Evolutionary conservation across 1,140 invertebrate genomes (phyloP), one percentile per base, ranked within the genome.

Genomic region (Whitmania pigra): DNA sequence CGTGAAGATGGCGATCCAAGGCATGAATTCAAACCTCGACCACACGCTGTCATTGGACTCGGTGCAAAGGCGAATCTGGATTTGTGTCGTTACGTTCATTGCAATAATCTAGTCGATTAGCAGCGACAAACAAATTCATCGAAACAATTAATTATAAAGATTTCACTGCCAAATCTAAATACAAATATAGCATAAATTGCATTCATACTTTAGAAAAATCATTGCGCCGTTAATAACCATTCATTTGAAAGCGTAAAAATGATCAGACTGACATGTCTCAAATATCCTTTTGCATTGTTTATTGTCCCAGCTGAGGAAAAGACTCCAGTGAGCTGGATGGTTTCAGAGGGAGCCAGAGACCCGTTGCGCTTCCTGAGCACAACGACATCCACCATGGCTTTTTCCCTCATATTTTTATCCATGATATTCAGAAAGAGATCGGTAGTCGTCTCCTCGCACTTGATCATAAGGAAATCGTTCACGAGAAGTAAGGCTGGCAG

Each of bases 241-340:
- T 31, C 25, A 43, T 22, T 29, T 22, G 36, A 29, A 31, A 68
- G 20, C 67, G n/a, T 7, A 9, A 36, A n/a, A 43, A 40, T 29
- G 3, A 15, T 2, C 40, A 9, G 15, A 70, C 69, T 70, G 40
- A 70, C 69, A 17, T 49, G 69, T 22, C 53, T 36, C 22, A 70
- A 49, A 49, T 53, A 70, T 25, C 69, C 69, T 53, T 70, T 70
- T 20, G 69, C 69, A 49, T 54, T 49, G 6, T 70, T 49, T 36
- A 70, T 53, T 54, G 69, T 70, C n/a, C 69, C 69, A 22, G 53
- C 43, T 25, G 69, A 54, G 22, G 69, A 70, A 40, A 70, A 70
- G 36, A 70, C 25, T 1, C 69, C 69, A 25, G 69, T 49, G 29
- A 68, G 67, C 40, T 68, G 67, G 69, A 70, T 53, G 6, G 43